Conservation (phyloP, 2,113 vertebrate species). For the Muscicapa adusta region DNA sequence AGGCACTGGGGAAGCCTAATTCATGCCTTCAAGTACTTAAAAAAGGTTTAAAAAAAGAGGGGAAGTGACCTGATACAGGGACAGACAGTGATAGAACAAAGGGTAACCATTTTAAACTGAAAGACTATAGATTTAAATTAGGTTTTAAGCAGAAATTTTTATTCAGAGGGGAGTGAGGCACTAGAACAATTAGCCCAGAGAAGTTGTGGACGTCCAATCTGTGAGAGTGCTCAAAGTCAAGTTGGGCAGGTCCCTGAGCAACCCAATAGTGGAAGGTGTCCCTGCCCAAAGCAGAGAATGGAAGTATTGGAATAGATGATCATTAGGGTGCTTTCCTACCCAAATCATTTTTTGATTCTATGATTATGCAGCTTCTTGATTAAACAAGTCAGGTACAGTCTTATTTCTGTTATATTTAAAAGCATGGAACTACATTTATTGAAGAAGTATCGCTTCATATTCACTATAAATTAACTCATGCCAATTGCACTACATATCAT, state of each 20-base stretch:
- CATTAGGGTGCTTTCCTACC: background rate
- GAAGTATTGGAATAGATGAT: background rate
- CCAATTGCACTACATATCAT: background rate
- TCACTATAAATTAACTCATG: background rate
- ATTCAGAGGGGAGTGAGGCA: background rate
- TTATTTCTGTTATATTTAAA: background rate
- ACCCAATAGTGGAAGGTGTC: background rate
- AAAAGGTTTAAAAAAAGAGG: background rate
- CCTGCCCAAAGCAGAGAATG: too few relatives aligned
- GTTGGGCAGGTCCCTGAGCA: background rate
- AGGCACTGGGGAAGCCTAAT: background rate
- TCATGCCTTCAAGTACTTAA: background rate
- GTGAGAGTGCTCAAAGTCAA: background rate
- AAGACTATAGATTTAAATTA: background rate
- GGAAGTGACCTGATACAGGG: background rate
- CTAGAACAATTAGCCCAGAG: background rate
- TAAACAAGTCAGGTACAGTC: background rate
- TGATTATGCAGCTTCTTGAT: background rate
- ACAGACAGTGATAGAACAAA: background rate
- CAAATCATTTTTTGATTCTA: background rate
- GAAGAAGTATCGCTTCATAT: background rate
- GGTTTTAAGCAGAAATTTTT: background rate
- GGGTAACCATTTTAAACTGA: background rate
- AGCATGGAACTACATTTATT: background rate
- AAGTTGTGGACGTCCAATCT: background rate